Evolutionary conservation across 2,113 vertebrate species (phyloP).

Genomic region (Caranx ignobilis): DNA sequence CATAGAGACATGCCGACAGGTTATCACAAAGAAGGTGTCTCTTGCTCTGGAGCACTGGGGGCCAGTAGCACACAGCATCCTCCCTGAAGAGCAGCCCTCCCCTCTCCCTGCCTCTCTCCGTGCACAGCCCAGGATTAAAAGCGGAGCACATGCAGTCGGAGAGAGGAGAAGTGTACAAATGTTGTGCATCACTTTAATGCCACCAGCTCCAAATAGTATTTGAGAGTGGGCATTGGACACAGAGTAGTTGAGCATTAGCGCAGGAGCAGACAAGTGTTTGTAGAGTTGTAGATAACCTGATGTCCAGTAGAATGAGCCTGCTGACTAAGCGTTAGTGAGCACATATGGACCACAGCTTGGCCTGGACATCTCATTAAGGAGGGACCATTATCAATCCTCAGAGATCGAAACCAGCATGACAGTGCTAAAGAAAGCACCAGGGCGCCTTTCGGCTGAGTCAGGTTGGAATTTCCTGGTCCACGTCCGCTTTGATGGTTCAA

Average conservation of each 20-base stretch:
- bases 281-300: slow-evolving; percentile 56
- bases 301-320: slow-evolving; percentile 50
- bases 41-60: slow-evolving; percentile 59
- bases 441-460: slow-evolving; percentile 68
- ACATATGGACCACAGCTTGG: slow-evolving; percentile 48
- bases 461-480: slow-evolving; percentile 64
- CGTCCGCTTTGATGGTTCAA: slow-evolving; percentile 66
- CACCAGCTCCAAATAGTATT: slow-evolving; percentile 36
- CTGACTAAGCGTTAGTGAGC: slow-evolving; percentile 67
- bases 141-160: slow-evolving; percentile 32
- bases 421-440: slow-evolving; percentile 61
- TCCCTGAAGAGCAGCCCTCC: slow-evolving; percentile 48
- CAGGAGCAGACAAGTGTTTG: slow-evolving; percentile 28
- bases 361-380: slow-evolving; percentile 73
- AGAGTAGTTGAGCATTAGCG: slow-evolving; percentile 3
- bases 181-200: slow-evolving; percentile 26
- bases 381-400: slow-evolving; percentile 74
- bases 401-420: slow-evolving; percentile 73
- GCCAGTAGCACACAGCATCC: slow-evolving; percentile 53
- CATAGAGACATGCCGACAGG: slow-evolving; percentile 76
- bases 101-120: background rate
- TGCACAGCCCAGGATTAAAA: slow-evolving; percentile 30
- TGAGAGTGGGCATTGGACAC: slow-evolving; percentile 9
- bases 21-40: slow-evolving; percentile 82
- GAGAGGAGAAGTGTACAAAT: slow-evolving; percentile 39